These are phyloP conservation scores for Physocephala rufipes DNA, from an alignment of 2,888 invertebrate species.

Conservation along the genomic window DNA sequence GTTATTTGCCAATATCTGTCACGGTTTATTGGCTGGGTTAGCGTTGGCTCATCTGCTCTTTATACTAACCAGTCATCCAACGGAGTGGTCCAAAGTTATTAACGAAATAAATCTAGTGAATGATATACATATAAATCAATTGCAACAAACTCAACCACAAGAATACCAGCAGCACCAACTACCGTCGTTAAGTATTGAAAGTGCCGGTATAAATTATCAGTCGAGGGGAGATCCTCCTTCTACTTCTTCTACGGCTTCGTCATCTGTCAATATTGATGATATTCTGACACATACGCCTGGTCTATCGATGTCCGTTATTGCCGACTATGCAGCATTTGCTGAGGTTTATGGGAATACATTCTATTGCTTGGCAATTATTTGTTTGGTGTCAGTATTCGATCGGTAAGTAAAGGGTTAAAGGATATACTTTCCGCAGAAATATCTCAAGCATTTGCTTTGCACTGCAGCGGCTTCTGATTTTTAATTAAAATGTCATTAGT, in stretches of 20 bases:
- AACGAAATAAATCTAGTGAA: constrained; percentile 57
- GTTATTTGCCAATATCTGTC: constrained; percentile 68
- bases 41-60: constrained; percentile 65
- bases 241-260: not conserved
- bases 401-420: constrained; percentile 63
- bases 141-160: constrained; percentile 31
- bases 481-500: not conserved
- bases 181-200: not conserved
- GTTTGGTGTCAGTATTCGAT: constrained; percentile 70
- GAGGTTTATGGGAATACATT: constrained; percentile 66
- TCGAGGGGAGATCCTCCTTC: not conserved
- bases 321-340: constrained; percentile 64
- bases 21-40: constrained; percentile 70
- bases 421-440: too few species aligned
- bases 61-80: constrained; percentile 63
- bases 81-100: constrained; percentile 63
- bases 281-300: constrained; percentile 10
- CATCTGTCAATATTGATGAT: not conserved
- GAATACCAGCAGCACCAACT: not conserved
- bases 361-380: constrained; percentile 68
- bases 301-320: constrained; percentile 48
- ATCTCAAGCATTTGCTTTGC: too few species aligned
- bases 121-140: constrained; percentile 48
- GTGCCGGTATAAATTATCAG: not conserved
- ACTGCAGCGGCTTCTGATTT: not conserved